Percentiles rank a stretch among this genome's conserved stretches.
These are phyloP conservation scores for Blastobasis adustella DNA, from an alignment of 2,888 invertebrate species.

Conservation along the genomic window DNA sequence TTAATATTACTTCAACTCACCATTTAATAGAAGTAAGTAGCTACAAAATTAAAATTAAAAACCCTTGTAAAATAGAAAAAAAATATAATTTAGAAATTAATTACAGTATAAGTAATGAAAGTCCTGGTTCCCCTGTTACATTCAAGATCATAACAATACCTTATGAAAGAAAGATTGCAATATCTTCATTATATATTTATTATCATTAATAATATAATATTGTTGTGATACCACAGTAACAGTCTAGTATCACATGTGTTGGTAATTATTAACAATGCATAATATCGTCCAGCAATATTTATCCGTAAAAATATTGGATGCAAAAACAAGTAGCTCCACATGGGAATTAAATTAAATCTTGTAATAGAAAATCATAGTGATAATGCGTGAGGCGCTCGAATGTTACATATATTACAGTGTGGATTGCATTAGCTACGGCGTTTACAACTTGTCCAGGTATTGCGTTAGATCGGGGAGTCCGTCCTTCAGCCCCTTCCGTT, in stretches of 20 bases:
- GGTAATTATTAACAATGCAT: constrained; percentile 39
- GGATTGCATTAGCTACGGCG: constrained; percentile 62
- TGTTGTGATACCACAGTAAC: constrained; percentile 17
- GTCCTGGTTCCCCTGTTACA: constrained; percentile 32
- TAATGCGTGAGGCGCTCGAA: constrained; percentile 55
- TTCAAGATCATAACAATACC: constrained; percentile 32
- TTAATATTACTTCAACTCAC: background rate
- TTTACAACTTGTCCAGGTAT: constrained; percentile 99
- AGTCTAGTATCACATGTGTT: constrained; percentile 37
- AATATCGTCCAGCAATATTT: constrained; percentile 47
- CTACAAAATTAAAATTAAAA: constrained; percentile 38
- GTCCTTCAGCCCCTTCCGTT: constrained; percentile 99
- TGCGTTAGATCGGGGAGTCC: constrained; percentile 95
- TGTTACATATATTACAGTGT: constrained; percentile 67
- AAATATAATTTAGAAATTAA: constrained; percentile 75
- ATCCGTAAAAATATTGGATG: constrained; percentile 28
- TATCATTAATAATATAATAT: constrained; percentile 4
- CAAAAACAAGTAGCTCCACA: constrained; percentile 28
- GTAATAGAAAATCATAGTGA: constrained; percentile 34
- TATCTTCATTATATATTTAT: constrained; percentile 22
- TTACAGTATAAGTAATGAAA: constrained; percentile 64
- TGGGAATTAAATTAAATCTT: constrained; percentile 32
- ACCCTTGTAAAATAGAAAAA: constrained; percentile 65
- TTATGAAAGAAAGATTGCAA: constrained; percentile 24
- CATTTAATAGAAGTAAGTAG: constrained; percentile 6